Percentiles rank a stretch among this genome's conserved stretches.
These are phyloP conservation scores for Corythaixoides concolor DNA, from an alignment of 2,113 vertebrate species.

Conservation along the genomic window DNA sequence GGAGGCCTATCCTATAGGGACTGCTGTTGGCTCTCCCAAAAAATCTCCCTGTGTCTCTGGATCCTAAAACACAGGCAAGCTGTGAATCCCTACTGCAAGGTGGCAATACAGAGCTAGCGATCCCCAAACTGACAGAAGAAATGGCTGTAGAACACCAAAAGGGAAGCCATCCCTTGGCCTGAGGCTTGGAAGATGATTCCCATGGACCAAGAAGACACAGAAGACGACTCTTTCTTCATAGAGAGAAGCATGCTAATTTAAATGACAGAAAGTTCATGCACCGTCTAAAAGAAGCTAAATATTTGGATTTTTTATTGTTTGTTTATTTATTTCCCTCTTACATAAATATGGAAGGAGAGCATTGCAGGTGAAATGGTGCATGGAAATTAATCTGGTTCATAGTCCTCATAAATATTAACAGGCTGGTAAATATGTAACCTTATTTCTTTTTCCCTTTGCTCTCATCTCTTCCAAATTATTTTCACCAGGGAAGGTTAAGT, in stretches of 20 bases:
- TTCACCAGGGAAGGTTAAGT: background rate
- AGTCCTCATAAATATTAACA: conserved; percentile 77
- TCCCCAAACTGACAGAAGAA: background rate
- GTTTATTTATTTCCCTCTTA: background rate
- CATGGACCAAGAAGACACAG: background rate
- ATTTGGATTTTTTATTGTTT: conserved; percentile 21
- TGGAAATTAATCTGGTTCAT: conserved; percentile 76
- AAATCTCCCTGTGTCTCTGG: background rate
- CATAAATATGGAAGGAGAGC: conserved; percentile 63
- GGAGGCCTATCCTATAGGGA: background rate
- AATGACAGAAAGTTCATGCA: background rate
- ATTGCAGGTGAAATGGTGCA: conserved; percentile 69
- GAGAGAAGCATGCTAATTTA: background rate
- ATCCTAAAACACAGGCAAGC: background rate
- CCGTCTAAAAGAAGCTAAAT: background rate
- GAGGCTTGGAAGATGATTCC: background rate
- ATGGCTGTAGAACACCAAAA: background rate
- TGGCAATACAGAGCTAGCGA: background rate
- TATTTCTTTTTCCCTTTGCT: conserved; percentile 64
- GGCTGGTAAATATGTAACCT: conserved; percentile 72
- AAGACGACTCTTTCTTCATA: background rate
- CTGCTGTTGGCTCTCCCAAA: background rate
- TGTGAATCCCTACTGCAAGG: background rate
- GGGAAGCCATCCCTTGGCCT: background rate
- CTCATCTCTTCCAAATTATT: conserved; percentile 54